Evolutionary conservation across 2,888 invertebrate genomes (phyloP).

Genomic region (Argyra leucocephala): DNA sequence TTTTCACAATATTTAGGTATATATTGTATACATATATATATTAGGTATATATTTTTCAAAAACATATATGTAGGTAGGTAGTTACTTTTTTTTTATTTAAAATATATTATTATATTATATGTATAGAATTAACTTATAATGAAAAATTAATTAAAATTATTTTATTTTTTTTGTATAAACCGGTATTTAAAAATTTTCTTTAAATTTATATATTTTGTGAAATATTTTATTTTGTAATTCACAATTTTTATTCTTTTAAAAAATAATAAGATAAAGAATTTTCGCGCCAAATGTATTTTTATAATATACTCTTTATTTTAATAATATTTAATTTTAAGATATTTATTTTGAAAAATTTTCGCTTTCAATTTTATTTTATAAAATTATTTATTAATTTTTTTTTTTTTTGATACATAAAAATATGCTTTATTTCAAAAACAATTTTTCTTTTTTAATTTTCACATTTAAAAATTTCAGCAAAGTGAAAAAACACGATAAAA

Average conservation of each 20-base stretch:
- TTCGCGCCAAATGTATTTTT: slow-evolving; percentile 7
- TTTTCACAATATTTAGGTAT: too few species aligned
- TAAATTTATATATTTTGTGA: too few species aligned
- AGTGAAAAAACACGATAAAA: slow-evolving; percentile 40
- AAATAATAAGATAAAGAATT: neutral
- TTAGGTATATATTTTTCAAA: too few species aligned
- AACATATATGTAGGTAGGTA: too few species aligned
- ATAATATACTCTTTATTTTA: neutral
- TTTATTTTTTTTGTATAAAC: neutral
- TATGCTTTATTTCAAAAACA: neutral
- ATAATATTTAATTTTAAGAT: neutral
- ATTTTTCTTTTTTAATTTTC: neutral
- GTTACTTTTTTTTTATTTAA: too few species aligned
- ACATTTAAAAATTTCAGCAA: neutral
- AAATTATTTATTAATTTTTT: slow-evolving; percentile 1
- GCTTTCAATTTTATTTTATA: neutral
- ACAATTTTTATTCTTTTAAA: too few species aligned
- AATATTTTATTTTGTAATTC: too few species aligned
- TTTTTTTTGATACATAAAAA: neutral
- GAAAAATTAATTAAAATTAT: too few species aligned
- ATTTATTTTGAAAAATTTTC: neutral
- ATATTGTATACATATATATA: too few species aligned
- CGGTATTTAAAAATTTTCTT: too few species aligned
- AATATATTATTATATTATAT: too few species aligned
- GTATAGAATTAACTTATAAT: neutral